Conservation (phyloP, 2,888 invertebrate species). For the Muschampia plurimacula region DNA sequence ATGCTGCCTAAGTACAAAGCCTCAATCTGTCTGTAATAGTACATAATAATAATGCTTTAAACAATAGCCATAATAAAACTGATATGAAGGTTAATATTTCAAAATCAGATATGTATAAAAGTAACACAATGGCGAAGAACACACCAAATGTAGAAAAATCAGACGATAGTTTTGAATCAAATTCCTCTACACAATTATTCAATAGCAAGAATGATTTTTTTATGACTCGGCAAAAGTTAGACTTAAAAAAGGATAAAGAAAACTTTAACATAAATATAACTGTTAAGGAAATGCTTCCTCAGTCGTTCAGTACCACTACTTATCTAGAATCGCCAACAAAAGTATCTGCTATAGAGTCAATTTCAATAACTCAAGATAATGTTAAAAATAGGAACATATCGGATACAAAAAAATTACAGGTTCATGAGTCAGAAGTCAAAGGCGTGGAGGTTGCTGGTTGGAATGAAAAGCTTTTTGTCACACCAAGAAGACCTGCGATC, state of each 20-base stretch:
- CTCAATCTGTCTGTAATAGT: background rate
- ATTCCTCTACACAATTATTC: background rate
- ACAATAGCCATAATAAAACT: background rate
- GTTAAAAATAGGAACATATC: background rate
- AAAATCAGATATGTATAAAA: background rate
- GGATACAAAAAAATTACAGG: background rate
- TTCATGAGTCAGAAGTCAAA: background rate
- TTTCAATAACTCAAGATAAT: background rate
- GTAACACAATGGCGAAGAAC: background rate
- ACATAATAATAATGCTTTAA: background rate
- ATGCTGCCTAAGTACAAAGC: background rate
- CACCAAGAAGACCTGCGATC: background rate
- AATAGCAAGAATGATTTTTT: background rate
- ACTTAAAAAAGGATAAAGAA: background rate
- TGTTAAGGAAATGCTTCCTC: background rate
- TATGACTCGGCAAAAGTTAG: background rate
- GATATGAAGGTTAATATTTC: background rate
- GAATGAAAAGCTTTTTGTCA: background rate
- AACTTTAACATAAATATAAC: background rate
- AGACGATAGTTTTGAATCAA: background rate
- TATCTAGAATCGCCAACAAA: background rate
- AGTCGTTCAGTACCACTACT: background rate
- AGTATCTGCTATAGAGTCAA: background rate
- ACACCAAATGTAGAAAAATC: background rate
- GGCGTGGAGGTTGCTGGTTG: background rate